Evolutionary conservation across 2,113 vertebrate species (phyloP).

Genomic region (Columba livia): DNA sequence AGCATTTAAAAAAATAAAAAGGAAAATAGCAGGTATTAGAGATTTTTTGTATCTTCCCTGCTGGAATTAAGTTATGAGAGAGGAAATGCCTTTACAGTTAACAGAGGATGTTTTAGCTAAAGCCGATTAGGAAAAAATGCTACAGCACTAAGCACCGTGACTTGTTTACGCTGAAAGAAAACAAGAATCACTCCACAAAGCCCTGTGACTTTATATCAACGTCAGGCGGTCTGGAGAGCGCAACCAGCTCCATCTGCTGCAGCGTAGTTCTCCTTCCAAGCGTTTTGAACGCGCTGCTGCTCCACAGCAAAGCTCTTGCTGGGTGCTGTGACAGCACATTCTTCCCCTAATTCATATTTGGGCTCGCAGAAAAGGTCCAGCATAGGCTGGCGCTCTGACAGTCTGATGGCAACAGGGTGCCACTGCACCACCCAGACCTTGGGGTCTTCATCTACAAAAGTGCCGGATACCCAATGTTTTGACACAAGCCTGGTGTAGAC

Average conservation of each 20-base stretch:
- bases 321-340: background rate
- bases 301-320: background rate
- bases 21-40: background rate
- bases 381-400: background rate
- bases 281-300: background rate
- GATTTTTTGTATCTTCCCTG: background rate
- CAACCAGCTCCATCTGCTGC: background rate
- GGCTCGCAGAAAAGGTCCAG: background rate
- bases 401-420: accelerated
- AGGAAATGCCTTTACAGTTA: slow-evolving; percentile 29
- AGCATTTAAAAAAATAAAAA: background rate
- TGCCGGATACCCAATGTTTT: background rate
- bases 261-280: background rate
- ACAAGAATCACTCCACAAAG: background rate
- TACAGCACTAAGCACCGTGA: background rate
- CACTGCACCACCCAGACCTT: background rate
- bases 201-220: background rate
- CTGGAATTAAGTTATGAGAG: background rate
- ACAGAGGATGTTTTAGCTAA: background rate
- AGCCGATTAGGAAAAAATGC: slow-evolving; percentile 5
- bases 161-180: background rate
- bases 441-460: background rate
- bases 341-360: background rate
- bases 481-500: background rate
- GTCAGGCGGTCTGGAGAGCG: background rate